Evolutionary conservation across 2,888 invertebrate species (phyloP), one percentile per base, ranked within the genome.

Genomic region (Lottia gigantea): DNA sequence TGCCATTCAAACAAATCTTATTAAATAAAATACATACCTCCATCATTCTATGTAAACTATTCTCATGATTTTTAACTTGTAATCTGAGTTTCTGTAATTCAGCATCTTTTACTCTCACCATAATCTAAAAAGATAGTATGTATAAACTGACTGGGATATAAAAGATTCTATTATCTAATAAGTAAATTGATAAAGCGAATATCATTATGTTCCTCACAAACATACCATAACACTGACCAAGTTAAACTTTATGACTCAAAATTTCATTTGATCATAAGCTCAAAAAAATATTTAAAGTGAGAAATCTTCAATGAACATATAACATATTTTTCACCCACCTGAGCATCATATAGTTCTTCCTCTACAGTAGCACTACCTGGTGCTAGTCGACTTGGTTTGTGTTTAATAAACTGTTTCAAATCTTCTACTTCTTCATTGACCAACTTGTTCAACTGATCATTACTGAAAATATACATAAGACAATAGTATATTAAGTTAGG

Each of bases 371-470:
- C 75, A 68, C 76, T 82, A 23, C 82, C 83, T 14, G 82, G 80
- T 14, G 82, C 76, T 23, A 74, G 73, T 63, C 79, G 80, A 45
- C 72, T 69, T 12, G 75, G 73, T 45, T 80, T 79, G 45, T 78
- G 82, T 72, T 80, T 80, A 61, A 83, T 81, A 69, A 82, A 83
- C 15, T 82, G 80, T 70, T 85, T 86, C 70, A 87, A 71, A 26
- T 81, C 77, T 62, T 84, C 85, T 40, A 87, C 83, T 75, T 87
- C 95, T 84, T 95, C 94, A 84, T 94, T 92, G 63, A 96, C 91
- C 89, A 95, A 94, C 85, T 94, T 92, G 68, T 93, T 94, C 71
- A 89, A 80, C 47, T 86, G 83, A 64, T 88, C 86, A 78, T 86
- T 86, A 72, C 87, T 87, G 78, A 16, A 75, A 68, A 45, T 49